Percentiles rank a stretch among this genome's conserved stretches.
phyloP scores from a whole-genome alignment of 2,113 vertebrate genomes.

The Sinocyclocheilus rhinocerous region DNA sequence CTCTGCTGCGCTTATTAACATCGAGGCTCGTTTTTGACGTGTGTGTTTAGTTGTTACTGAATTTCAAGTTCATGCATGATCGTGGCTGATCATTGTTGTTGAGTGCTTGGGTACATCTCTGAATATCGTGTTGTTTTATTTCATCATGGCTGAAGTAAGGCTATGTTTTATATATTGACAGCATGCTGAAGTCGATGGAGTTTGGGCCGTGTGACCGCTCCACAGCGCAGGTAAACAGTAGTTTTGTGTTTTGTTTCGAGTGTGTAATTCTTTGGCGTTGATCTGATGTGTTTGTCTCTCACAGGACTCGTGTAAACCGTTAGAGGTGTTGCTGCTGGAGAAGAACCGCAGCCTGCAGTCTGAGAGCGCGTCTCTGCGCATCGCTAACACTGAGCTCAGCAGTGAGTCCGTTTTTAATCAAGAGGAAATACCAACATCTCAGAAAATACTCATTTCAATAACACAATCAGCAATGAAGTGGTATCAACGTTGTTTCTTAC shows the following conservation, averaged over 20 bases:
- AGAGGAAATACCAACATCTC: no score
- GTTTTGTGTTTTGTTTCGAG: no score
- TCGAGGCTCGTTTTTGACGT: no score
- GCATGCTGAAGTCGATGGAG: conserved; percentile 98
- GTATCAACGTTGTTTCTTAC: no score
- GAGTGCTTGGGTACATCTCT: no score
- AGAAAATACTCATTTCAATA: no score
- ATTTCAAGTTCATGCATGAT: no score
- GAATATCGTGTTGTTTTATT: background rate
- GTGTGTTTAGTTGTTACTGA: no score
- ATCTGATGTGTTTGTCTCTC: background rate
- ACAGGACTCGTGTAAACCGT: conserved; percentile 89
- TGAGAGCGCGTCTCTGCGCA: conserved; percentile 91
- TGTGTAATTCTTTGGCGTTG: background rate
- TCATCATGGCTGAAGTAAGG: background rate
- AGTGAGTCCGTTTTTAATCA: conserved; percentile 85
- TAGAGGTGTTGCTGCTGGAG: conserved; percentile 96
- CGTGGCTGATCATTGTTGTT: no score
- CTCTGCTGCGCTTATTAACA: no score
- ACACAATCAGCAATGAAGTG: no score
- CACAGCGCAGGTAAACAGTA: conserved; percentile 82
- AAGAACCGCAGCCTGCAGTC: conserved; percentile 96
- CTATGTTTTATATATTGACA: conserved; percentile 66
- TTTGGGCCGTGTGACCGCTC: conserved; percentile 86
- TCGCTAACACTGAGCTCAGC: conserved; percentile 93